Percentiles rank a stretch among this genome's conserved stretches.
Evolutionary conservation across 2,888 invertebrate genomes (phyloP).

Genomic region (Brachycybe producta): DNA sequence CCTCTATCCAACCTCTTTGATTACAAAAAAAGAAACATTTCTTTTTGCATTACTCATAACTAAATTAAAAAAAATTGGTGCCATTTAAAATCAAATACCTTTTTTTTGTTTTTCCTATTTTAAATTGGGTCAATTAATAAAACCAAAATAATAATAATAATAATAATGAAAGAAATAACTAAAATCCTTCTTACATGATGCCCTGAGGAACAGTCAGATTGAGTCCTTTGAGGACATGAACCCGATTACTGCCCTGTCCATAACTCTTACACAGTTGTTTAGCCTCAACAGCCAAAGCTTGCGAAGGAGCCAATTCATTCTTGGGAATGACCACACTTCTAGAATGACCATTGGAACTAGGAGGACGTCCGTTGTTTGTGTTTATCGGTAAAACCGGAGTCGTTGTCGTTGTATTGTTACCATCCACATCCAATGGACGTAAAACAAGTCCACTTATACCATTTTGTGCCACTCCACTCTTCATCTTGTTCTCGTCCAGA

Average conservation of each 20-base stretch:
- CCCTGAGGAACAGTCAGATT: slow-evolving; percentile 90
- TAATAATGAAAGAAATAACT: not conserved
- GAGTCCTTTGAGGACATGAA: slow-evolving; percentile 73
- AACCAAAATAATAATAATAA: not conserved
- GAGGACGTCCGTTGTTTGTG: no score
- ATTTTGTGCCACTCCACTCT: slow-evolving; percentile 10
- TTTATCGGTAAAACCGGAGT: not conserved
- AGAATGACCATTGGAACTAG: no score
- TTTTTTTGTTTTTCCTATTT: not conserved
- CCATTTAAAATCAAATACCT: not conserved
- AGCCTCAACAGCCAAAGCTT: slow-evolving; percentile 70
- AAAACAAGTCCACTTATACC: slow-evolving; percentile 14
- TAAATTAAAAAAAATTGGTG: no score
- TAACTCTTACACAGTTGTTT: slow-evolving; percentile 79
- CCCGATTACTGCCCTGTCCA: slow-evolving; percentile 72
- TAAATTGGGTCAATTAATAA: not conserved
- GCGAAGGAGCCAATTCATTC: slow-evolving; percentile 25
- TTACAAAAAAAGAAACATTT: not conserved
- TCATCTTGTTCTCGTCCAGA: slow-evolving; percentile 12
- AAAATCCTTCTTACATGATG: slow-evolving; percentile 68
- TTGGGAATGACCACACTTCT: no score
- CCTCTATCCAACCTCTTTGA: not conserved
- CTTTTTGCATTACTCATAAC: no score
- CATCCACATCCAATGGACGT: slow-evolving; percentile 14
- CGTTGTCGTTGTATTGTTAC: not conserved